A percentile compares a stretch with the other conserved stretches of the same genome.
Conservation (phyloP, 2,888 invertebrate genomes). For the Sarcophaga subvicina region DNA sequence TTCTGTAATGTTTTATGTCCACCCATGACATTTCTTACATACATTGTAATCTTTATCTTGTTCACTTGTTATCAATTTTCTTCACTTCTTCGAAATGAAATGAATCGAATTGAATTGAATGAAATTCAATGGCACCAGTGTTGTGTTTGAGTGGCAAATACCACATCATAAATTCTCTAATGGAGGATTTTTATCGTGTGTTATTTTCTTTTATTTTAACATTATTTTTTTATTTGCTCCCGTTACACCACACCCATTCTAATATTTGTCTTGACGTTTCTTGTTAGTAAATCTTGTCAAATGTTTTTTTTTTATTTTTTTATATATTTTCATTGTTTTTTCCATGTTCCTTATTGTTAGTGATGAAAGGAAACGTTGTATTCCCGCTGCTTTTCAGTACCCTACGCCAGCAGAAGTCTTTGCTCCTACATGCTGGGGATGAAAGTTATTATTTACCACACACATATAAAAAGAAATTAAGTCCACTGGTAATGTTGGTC, state of each 20-base stretch:
- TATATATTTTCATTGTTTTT: background rate
- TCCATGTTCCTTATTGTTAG: background rate
- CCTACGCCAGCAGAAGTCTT: too few species aligned
- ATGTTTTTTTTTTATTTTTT: background rate
- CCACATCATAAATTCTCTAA: conserved; percentile 48
- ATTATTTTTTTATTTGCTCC: background rate
- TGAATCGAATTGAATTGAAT: background rate
- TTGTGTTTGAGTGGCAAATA: conserved; percentile 28
- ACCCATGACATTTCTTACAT: background rate
- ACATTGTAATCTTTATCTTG: background rate
- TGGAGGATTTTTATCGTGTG: conserved; percentile 20
- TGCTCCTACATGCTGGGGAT: too few species aligned
- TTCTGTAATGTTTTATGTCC: background rate
- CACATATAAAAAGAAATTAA: too few species aligned
- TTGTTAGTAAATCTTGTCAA: conserved; percentile 49
- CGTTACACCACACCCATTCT: background rate
- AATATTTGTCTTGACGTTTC: conserved; percentile 12
- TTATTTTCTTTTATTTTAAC: background rate
- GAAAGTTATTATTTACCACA: too few species aligned
- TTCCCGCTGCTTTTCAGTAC: too few species aligned
- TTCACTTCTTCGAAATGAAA: background rate
- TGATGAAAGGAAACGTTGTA: too few species aligned
- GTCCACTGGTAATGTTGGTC: too few species aligned
- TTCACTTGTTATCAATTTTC: background rate
- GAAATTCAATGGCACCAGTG: background rate